Evolutionary conservation across 2,888 invertebrate species (phyloP).

Genomic region (Caenorhabditis sulstoni): DNA sequence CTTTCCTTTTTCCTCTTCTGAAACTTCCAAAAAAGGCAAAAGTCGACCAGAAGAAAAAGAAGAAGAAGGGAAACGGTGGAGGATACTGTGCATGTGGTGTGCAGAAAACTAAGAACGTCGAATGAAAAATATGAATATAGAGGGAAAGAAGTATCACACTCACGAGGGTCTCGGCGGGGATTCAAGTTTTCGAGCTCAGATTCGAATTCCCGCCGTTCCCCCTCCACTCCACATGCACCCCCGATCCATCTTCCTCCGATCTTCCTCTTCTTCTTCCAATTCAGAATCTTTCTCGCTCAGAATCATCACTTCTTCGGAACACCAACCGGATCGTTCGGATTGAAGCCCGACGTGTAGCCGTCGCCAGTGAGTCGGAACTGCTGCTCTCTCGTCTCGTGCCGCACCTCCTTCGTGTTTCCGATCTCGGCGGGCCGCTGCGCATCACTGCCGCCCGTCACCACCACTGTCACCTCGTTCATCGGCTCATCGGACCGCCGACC

Average conservation of each 20-base stretch:
- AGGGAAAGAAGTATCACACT: no score
- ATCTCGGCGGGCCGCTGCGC: slow-evolving; percentile 39
- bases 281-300: background rate
- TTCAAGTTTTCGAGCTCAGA: no score
- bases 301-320: no score
- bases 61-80: background rate
- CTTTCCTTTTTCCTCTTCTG: no score
- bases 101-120: no score
- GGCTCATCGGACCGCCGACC: slow-evolving; percentile 35
- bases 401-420: slow-evolving; percentile 55
- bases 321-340: slow-evolving; percentile 75
- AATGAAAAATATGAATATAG: no score
- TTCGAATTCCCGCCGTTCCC: no score
- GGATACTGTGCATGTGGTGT: background rate
- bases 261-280: background rate
- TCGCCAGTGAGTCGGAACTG: slow-evolving; percentile 73
- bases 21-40: slow-evolving; percentile 1
- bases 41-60: background rate
- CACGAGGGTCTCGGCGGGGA: no score
- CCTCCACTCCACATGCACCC: no score
- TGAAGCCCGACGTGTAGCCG: slow-evolving; percentile 70
- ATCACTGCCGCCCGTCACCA: slow-evolving; percentile 36
- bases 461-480: slow-evolving; percentile 57
- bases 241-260: no score
- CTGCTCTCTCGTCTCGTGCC: slow-evolving; percentile 72